Conservation (phyloP, 2,797 vertebrate species). For the Gymnodraco acuticeps region DNA sequence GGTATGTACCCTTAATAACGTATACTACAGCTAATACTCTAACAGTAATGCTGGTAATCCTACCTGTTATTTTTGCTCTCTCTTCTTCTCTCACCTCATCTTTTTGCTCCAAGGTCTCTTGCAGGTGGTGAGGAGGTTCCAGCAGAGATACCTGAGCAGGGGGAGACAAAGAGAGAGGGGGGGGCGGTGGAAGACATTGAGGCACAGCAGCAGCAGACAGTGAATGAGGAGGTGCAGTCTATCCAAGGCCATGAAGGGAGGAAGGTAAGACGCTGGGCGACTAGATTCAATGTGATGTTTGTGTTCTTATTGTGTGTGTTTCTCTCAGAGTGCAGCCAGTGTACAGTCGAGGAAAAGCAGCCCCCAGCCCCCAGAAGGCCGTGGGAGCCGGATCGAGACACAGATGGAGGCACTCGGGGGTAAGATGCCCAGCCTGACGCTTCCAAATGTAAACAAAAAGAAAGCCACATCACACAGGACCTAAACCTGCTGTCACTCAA, state of each 20-base stretch:
- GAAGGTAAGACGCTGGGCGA: constrained; percentile 56
- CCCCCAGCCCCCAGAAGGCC: constrained; percentile 24
- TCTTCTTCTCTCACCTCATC: neutral
- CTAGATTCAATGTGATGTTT: neutral
- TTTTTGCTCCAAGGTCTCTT: constrained; percentile 41
- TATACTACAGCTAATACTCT: too few species aligned
- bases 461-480: neutral
- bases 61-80: neutral
- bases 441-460: constrained; percentile 12
- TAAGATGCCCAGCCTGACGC: constrained; percentile 34
- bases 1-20: constrained; percentile 26
- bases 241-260: constrained; percentile 33
- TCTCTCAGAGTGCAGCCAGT: constrained; percentile 67
- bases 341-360: constrained; percentile 52
- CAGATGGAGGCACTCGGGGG: constrained; percentile 61
- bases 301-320: constrained; percentile 14
- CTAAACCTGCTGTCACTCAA: neutral
- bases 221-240: constrained; percentile 64
- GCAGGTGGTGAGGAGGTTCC: constrained; percentile 16
- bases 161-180: neutral
- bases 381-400: constrained; percentile 56
- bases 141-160: neutral
- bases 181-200: constrained; percentile 35
- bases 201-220: fast-evolving
- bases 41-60: neutral